Evolutionary conservation across 64 coral and sea anemone genomes (phyloP), one percentile per base, ranked within the genome.

Genomic region (Exaiptasia diaphana): DNA sequence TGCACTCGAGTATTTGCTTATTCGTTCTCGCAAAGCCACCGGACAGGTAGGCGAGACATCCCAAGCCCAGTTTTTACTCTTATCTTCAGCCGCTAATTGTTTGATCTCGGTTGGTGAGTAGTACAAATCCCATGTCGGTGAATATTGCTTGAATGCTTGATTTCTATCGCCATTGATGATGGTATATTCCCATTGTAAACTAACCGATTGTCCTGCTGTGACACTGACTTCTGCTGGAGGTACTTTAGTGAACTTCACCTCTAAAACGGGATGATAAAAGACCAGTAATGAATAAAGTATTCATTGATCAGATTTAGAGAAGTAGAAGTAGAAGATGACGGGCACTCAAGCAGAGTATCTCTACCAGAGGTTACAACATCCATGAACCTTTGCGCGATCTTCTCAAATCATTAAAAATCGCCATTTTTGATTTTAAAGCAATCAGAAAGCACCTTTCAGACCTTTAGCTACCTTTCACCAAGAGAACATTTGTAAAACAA

Each of bases 101-200:
- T 4, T 20, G 32, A 2, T 11, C 1, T 38, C 1, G 23, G 30
- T 37, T 41, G 15, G 12, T 27, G 1, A 11, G 37, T 42, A 4
- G 36, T 71, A 71, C 17, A 43, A 4, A 43, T 71, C 36, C 67
- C 67, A 71, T 4, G 67, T 71, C 0, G 67, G 67, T 6, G 67
- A 71, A 37, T 42, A 71, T 37, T 35, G 67, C 4, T 29, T 22
- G 22, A 71, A 71, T 1, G n/a, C 67, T 21, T 22, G 3, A 20
- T 71, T 71, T 23, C 24, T 71, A 18, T 71, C 38, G 0, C 67
- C 67, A n/a, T n/a, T n/a, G 0, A 23, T 71, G 17, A 30, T 44
- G 20, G 35, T 71, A 37, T 71, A 71, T 18, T 71, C 67, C 67
- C 67, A 71, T 34, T 71, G 21, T 2, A 71, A n/a, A 5, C 40